Evolutionary conservation across 2,113 vertebrate genomes (phyloP).

Genomic region (Circaetus cinerascens): DNA sequence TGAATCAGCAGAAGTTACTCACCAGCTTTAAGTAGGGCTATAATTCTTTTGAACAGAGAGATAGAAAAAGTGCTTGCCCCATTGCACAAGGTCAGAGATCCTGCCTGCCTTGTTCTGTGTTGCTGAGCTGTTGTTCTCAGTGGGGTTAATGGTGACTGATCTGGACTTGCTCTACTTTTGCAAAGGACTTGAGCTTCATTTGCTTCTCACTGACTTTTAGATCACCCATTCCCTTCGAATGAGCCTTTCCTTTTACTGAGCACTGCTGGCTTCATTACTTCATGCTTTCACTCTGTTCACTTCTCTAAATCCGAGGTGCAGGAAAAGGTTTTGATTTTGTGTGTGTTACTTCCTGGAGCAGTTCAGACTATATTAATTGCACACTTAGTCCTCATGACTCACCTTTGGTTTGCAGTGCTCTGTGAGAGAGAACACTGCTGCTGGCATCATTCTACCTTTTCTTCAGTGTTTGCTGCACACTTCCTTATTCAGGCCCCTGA

Average conservation of each 20-base stretch:
- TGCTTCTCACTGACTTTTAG: neutral
- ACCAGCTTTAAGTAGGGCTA: neutral
- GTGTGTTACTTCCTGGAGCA: neutral
- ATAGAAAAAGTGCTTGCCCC: neutral
- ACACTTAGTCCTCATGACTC: neutral
- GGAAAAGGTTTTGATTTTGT: neutral
- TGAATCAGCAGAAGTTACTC: neutral
- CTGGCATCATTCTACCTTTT: neutral
- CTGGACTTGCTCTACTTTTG: neutral
- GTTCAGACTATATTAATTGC: neutral
- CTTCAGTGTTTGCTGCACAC: neutral
- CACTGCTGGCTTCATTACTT: neutral
- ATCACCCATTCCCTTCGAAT: neutral
- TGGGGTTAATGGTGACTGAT: neutral
- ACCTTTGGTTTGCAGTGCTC: neutral
- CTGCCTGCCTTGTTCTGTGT: neutral
- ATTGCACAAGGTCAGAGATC: neutral
- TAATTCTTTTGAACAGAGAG: neutral
- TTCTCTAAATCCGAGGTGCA: neutral
- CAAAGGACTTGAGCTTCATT: neutral
- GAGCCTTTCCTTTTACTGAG: neutral
- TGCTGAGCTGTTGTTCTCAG: neutral
- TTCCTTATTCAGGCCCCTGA: neutral
- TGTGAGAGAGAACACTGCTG: neutral
- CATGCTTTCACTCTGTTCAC: neutral